phyloP scores from a whole-genome alignment of 2,113 vertebrate species.

The Triplophysa dalaica region DNA sequence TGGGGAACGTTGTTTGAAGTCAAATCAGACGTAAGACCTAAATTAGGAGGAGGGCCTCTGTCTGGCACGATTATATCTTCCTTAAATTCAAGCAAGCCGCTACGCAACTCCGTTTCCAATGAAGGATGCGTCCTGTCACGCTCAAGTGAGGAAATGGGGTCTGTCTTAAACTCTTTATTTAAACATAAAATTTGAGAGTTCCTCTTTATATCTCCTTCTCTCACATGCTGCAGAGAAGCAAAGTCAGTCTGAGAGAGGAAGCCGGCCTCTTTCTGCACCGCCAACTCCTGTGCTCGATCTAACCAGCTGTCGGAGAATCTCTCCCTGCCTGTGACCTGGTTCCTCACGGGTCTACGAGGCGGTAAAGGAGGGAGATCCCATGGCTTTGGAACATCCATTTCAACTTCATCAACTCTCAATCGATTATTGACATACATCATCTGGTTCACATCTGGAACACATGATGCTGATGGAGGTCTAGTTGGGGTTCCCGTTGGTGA shows the following conservation, averaged over 20 bases:
- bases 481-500: slow-evolving; percentile 58
- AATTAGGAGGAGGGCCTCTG: slow-evolving; percentile 48
- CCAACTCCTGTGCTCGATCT: slow-evolving; percentile 74
- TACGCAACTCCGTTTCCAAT: slow-evolving; percentile 53
- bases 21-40: slow-evolving; percentile 39
- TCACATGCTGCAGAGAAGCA: slow-evolving; percentile 67
- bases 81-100: slow-evolving; percentile 64
- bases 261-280: slow-evolving; percentile 75
- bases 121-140: slow-evolving; percentile 32
- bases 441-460: slow-evolving; percentile 31
- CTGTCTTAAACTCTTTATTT: slow-evolving; percentile 49
- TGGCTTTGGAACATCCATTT: slow-evolving; percentile 23
- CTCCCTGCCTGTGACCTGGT: slow-evolving; percentile 58
- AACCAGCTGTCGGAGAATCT: slow-evolving; percentile 72
- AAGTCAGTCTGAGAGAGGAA: slow-evolving; percentile 74
- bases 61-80: slow-evolving; percentile 64
- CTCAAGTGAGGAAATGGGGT: slow-evolving; percentile 35
- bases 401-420: slow-evolving; percentile 43
- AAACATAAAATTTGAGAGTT: slow-evolving; percentile 52
- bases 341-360: slow-evolving; percentile 64
- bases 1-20: not conserved
- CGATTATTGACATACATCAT: slow-evolving; percentile 18
- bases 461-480: slow-evolving; percentile 48
- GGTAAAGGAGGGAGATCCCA: slow-evolving; percentile 68
- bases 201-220: slow-evolving; percentile 60